phyloP scores from a whole-genome alignment of 2,888 invertebrate species.

The Ptychoptera contaminata region DNA sequence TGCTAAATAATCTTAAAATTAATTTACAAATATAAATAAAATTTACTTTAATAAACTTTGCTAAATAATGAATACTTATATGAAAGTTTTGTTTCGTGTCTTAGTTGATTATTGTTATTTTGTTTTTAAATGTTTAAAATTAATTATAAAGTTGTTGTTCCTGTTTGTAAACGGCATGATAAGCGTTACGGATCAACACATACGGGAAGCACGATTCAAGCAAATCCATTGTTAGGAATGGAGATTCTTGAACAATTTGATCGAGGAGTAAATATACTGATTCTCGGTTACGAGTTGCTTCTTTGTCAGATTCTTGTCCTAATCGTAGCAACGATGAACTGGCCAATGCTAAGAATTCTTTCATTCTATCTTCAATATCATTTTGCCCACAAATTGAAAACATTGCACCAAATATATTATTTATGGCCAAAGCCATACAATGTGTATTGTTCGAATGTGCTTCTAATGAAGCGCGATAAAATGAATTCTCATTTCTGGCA shows the following conservation, averaged over 20 bases:
- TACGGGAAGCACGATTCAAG: conserved; percentile 99
- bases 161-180: conserved; percentile 88
- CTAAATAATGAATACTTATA: too few relatives aligned
- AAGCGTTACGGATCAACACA: conserved; percentile 92
- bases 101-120: too few relatives aligned
- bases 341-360: conserved; percentile 84
- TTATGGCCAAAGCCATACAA: conserved; percentile 92
- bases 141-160: conserved; percentile 39
- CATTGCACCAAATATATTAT: conserved; percentile 88
- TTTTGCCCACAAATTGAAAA: conserved; percentile 93
- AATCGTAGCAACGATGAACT: conserved; percentile 88
- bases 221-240: conserved; percentile 96
- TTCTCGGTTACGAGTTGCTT: conserved; percentile 84
- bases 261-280: conserved; percentile 93
- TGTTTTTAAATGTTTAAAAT: not conserved
- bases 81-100: too few relatives aligned
- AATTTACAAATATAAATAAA: too few relatives aligned
- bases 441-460: conserved; percentile 99
- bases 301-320: conserved; percentile 91
- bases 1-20: too few relatives aligned
- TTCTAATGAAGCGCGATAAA: conserved; percentile 71
- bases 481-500: conserved; percentile 78
- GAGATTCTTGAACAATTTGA: conserved; percentile 95
- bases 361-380: conserved; percentile 95
- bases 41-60: too few relatives aligned